Base-by-base conservation (phyloP, 1,140 invertebrate species). In the Sycophaga agraensis region DNA sequence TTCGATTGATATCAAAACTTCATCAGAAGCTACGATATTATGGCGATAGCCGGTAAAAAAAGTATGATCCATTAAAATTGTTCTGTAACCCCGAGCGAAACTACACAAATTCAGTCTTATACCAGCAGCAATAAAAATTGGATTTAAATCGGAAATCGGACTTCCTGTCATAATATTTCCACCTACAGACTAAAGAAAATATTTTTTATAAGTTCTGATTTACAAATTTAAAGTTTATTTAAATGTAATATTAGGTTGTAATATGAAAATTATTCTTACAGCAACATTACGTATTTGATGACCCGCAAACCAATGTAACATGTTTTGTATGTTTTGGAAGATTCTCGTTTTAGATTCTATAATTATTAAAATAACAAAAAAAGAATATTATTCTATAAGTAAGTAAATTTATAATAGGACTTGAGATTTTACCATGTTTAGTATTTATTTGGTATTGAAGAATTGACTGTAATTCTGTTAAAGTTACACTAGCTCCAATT, bases 111-210 rank as follows among this genome's bases (percentile, higher is more conserved):
- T 72, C 26, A 78, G 66, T 35, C 75, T 73, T 11, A 76, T 66
- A 64, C 84, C 82, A 51, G 88, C 87, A 9, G 94, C 92, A 84
- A 96, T 87, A 59, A 96, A 87, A 64, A 98, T 87, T 16, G 95
- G 94, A 81, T 95, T 95, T 70, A 98, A 83, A 82, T 98, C 96
- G 5, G 94, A 97, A 72, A 98, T 97, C 0, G 96, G 95, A 80
- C 93, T 96, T 19, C 93, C 93, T 0, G 94, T 97, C 82, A 96
- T 90, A 50, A 97, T 93, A 77, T 97, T 97, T n/a, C 95, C 94
- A 45, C 90, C 93, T 28, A 97, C 76, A 34, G 91, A 87, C 77
- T 88, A 17, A 14, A 61, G 11, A 31, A 31, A 31, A 6, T 31
- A 31, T 31, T 31, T 31, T 31, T 31, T 31, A 31, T 6, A 31